Evolutionary conservation across 2,797 vertebrate species (phyloP).

Genomic region (Pelochelys cantorii): DNA sequence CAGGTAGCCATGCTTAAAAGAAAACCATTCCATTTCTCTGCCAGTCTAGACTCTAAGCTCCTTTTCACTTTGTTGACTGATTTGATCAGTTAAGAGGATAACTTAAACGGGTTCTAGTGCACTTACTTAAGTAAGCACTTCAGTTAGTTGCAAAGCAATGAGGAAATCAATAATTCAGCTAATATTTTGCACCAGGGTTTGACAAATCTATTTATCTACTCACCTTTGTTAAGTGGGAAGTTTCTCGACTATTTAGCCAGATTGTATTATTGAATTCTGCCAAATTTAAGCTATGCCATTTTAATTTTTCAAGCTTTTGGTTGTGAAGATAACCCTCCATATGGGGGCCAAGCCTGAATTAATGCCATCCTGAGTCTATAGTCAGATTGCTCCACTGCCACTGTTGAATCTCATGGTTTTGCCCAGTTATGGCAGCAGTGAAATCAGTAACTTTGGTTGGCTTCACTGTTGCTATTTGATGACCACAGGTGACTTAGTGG

Average conservation of each 20-base stretch:
- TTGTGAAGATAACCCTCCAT: neutral
- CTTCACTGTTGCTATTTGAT: neutral
- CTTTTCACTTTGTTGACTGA: neutral
- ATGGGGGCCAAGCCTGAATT: neutral
- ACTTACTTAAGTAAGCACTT: neutral
- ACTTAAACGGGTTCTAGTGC: neutral
- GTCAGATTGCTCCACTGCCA: neutral
- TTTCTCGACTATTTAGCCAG: neutral
- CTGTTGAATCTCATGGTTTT: neutral
- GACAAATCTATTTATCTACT: neutral
- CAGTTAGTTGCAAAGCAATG: neutral
- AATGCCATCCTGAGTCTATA: neutral
- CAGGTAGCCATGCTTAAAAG: neutral
- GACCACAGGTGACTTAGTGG: neutral
- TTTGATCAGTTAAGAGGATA: neutral
- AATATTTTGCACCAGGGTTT: neutral
- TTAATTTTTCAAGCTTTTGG: neutral
- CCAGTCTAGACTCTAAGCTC: neutral
- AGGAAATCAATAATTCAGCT: neutral
- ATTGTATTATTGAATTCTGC: neutral
- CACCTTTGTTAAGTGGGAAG: neutral
- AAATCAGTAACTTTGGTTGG: neutral
- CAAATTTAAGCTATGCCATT: neutral
- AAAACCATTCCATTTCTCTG: neutral
- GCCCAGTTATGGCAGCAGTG: neutral